Evolutionary conservation across 2,113 vertebrate species (phyloP).

Genomic region (Eulemur macaco): DNA sequence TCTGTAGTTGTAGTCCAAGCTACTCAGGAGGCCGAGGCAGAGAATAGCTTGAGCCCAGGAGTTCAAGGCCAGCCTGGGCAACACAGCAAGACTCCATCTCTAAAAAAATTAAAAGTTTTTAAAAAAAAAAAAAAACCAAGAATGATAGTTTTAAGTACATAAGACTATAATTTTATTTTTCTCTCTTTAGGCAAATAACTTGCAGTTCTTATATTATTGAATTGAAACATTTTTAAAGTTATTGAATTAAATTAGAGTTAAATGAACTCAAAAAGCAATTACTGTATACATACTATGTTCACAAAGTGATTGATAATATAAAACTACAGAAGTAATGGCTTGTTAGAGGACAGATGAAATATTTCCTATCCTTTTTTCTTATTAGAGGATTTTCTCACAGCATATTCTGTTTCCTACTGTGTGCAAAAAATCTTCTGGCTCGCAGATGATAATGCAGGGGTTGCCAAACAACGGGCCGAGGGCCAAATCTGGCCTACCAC

Average conservation of each 20-base stretch:
- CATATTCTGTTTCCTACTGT: not conserved
- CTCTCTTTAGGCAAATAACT: not conserved
- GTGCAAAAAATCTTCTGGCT: not conserved
- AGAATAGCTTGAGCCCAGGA: not conserved
- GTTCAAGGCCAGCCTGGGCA: not conserved
- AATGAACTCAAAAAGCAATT: not conserved
- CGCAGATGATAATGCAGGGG: not conserved
- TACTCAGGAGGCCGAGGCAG: not conserved
- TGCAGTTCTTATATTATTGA: not conserved
- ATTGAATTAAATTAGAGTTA: not conserved
- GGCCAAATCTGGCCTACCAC: not conserved
- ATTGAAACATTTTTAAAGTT: not conserved
- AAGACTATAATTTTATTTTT: not conserved
- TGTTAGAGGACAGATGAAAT: not conserved
- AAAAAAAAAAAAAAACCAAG: not conserved
- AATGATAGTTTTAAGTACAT: not conserved
- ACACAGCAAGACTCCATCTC: not conserved
- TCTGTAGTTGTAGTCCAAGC: not conserved
- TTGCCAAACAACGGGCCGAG: not conserved
- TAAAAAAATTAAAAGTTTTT: not conserved
- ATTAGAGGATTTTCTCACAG: slow-evolving; percentile 12
- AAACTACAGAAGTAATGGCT: not conserved
- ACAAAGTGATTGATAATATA: not conserved
- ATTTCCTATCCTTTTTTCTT: not conserved
- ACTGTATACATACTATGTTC: not conserved